These are phyloP conservation scores for Polydrusus cervinus DNA, from an alignment of 2,888 invertebrate species.

Conservation along the genomic window DNA sequence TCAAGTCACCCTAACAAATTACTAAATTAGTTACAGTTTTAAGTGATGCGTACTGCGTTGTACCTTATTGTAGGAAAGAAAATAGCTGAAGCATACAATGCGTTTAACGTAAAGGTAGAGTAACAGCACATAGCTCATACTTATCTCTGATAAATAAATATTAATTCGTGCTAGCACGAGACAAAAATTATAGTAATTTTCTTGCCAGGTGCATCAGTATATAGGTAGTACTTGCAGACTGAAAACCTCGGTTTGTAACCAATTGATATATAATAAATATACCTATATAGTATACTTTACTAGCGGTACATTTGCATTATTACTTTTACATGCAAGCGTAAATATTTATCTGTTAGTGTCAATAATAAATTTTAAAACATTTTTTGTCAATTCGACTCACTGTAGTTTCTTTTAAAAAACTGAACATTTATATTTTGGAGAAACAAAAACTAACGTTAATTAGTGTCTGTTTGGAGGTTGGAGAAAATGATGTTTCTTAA, in stretches of 20 bases:
- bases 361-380: not conserved
- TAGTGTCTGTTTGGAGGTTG: too few species aligned
- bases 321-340: not conserved
- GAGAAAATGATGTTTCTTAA: too few species aligned
- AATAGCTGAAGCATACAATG: constrained; percentile 9
- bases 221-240: constrained; percentile 6
- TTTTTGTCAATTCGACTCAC: too few species aligned
- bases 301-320: not conserved
- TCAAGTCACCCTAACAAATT: not conserved
- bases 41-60: not conserved
- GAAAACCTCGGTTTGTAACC: constrained; percentile 12
- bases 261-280: not conserved
- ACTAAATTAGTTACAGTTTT: not conserved
- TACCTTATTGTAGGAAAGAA: constrained; percentile 10
- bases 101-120: constrained; percentile 11
- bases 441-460: too few species aligned
- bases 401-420: too few species aligned
- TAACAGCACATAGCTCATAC: constrained; percentile 2
- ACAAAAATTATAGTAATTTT: constrained; percentile 29
- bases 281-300: not conserved
- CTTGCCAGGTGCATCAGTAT: constrained; percentile 24
- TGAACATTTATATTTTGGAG: too few species aligned
- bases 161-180: constrained; percentile 21
- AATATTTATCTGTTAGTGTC: not conserved
- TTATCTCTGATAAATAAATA: constrained; percentile 19